Conservation (phyloP, 1,140 invertebrate species). For the Platorchestia sp. region DNA sequence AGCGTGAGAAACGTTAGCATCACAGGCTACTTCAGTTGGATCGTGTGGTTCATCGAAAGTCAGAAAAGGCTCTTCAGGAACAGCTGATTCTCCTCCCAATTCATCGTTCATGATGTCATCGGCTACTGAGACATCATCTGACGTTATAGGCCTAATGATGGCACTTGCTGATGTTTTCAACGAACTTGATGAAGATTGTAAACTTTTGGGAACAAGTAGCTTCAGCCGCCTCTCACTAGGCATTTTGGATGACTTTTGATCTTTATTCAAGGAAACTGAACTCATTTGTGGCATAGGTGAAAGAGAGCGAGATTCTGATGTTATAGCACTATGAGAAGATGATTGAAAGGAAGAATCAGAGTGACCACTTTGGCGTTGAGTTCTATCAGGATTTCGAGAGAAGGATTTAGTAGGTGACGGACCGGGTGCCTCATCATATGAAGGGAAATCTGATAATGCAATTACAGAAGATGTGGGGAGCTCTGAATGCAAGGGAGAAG, state of each 20-base stretch:
- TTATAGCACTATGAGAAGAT: constrained; percentile 9
- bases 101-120: constrained; percentile 37
- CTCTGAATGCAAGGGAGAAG: constrained; percentile 31
- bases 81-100: constrained; percentile 36
- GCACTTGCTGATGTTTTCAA: constrained; percentile 50
- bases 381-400: constrained; percentile 14
- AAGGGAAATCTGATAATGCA: constrained; percentile 10
- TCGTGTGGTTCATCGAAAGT: not conserved
- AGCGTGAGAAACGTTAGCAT: constrained; percentile 27
- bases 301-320: constrained; percentile 15
- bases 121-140: not conserved
- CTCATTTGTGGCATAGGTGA: not conserved
- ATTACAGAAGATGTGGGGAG: constrained; percentile 33
- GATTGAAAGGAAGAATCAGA: constrained; percentile 42
- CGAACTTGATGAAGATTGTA: constrained; percentile 1
- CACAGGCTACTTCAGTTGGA: not conserved
- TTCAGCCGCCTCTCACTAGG: constrained; percentile 1
- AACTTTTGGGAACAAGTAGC: constrained; percentile 34
- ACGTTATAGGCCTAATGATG: constrained; percentile 6
- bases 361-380: not conserved
- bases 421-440: not conserved
- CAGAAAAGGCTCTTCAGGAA: constrained; percentile 24
- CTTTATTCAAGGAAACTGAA: not conserved
- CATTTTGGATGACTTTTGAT: not conserved
- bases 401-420: not conserved